Evolutionary conservation across 1,140 invertebrate genomes (phyloP).

Genomic region (Stenopsyche tienmushanensis): DNA sequence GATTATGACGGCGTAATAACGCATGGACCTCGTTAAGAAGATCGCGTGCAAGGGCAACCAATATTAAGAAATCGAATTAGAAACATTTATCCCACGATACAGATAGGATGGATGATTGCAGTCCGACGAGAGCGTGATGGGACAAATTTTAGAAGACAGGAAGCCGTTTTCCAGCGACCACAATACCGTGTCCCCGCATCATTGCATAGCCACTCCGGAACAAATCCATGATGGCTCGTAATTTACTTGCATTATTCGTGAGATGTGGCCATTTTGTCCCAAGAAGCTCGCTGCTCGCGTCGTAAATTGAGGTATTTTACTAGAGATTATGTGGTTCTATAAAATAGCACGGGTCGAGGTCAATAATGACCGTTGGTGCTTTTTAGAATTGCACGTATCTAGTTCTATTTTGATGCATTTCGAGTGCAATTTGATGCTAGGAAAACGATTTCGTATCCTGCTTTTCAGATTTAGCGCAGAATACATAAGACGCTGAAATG

Average conservation of each 20-base stretch:
- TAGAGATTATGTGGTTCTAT: neutral
- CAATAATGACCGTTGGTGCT: neutral
- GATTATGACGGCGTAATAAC: neutral
- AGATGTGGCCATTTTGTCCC: no score
- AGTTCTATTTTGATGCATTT: neutral
- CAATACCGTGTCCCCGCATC: no score
- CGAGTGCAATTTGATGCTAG: neutral
- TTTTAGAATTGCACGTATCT: neutral
- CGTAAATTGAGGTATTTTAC: neutral
- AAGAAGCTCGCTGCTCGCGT: no score
- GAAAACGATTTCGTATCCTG: neutral
- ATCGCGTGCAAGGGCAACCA: neutral
- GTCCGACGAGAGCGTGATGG: neutral
- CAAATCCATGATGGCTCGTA: neutral
- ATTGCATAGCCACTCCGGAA: neutral
- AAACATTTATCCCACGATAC: neutral
- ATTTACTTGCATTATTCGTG: no score
- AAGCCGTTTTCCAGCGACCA: neutral
- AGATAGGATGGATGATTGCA: no score
- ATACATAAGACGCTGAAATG: no score
- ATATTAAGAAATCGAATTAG: no score
- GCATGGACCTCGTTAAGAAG: neutral
- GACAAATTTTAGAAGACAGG: neutral
- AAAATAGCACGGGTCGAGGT: neutral
- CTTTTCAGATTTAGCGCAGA: neutral